These are phyloP conservation scores for Plumapathes pennacea DNA, from an alignment of 92 coral and sea anemone genomes.

Conservation along the genomic window DNA sequence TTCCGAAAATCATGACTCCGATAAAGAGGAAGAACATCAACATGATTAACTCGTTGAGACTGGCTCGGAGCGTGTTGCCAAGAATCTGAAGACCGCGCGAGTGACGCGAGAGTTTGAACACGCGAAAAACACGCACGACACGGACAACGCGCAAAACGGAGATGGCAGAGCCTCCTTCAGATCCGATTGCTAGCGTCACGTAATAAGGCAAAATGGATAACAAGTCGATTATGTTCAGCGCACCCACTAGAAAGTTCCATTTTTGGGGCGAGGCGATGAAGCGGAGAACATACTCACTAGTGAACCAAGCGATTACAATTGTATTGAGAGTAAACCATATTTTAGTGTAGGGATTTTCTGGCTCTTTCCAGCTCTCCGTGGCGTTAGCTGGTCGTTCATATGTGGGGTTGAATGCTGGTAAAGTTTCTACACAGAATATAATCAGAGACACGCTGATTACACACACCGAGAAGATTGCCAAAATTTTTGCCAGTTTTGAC, in stretches of 20 bases:
- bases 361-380: conserved; percentile 35
- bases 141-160: conserved; percentile 97
- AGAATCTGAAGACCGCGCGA: conserved; percentile 97
- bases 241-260: conserved; percentile 76
- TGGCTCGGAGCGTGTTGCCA: conserved; percentile 91
- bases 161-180: conserved; percentile 77
- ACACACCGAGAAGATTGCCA: conserved; percentile 88
- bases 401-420: conserved; percentile 67
- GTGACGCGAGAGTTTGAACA: conserved; percentile 96
- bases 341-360: conserved; percentile 64
- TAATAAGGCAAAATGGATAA: conserved; percentile 92
- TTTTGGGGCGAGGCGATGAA: conserved; percentile 82
- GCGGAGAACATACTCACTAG: conserved; percentile 87
- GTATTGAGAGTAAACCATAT: conserved; percentile 88
- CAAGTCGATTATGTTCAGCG: conserved; percentile 90
- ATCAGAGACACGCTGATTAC: conserved; percentile 87
- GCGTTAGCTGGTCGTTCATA: conserved; percentile 50
- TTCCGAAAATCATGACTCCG: conserved; percentile 98
- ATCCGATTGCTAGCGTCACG: conserved; percentile 77
- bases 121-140: conserved; percentile 98
- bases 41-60: conserved; percentile 93
- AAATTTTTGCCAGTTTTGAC: conserved; percentile 74
- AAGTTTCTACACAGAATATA: conserved; percentile 90
- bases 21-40: conserved; percentile 90
- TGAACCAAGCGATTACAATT: conserved; percentile 86